Base-by-base conservation (phyloP, 2,888 invertebrate species). In the Orthosia gracilis region DNA sequence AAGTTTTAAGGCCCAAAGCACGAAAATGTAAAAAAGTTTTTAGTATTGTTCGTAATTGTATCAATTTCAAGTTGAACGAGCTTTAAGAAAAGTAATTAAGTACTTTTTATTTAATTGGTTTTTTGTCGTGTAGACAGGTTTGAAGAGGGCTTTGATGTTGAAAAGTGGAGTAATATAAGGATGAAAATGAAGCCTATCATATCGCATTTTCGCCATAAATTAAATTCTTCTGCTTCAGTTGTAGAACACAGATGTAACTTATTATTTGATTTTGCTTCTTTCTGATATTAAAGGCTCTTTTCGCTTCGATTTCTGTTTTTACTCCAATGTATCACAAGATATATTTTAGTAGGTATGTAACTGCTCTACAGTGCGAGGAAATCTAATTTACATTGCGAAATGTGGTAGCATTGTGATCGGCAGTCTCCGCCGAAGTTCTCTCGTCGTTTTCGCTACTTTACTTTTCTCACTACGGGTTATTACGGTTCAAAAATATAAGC, bases 1-100 rank as follows among this genome's bases (percentile, higher is more conserved):
- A 83, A 79, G 63, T 73, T 78, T 55, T 55, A 68, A 65, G 45
- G 54, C 55, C 31, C 21, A 63, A 58, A 59, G 54, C 65, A 65
- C 26, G 62, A 69, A 76, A 78, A 62, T 61, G 45, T 80, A 59
- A 63, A 78, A 67, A 75, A 69, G 59, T 63, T 83, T 75, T 75
- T 83, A 75, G 71, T 69, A 63, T 76, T 75, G 64, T 81, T 73
- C 55, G 67, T 83, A 58, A 69, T 67, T 83, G 65, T 82, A 69
- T 71, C 50, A 74, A 61, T 66, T 81, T 71, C 47, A 71, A 81
- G 80, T 69, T 52, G 64, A 70, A 71, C 40, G 59, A 71, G 69
- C 58, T 49, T 58, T 71, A 49, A 58, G 47, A 70, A 63, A 21
- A 57, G 52, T 75, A 71, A 75, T 80, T 76, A 71, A 75, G 76